Base-by-base conservation (phyloP, 64 coral and sea anemone genomes). In the Orbicella faveolata region DNA sequence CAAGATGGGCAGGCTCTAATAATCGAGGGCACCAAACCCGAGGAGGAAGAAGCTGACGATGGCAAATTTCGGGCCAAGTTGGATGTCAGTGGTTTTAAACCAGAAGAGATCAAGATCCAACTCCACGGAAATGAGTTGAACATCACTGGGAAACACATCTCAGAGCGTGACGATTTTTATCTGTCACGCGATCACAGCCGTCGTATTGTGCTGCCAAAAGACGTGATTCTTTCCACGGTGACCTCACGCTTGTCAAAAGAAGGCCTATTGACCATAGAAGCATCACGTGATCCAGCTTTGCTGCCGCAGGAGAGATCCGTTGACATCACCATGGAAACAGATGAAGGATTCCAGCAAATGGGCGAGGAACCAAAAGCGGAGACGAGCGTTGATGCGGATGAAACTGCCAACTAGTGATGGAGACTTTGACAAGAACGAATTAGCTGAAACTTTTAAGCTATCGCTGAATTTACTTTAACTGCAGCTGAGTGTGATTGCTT, bases 41-140 rank as follows among this genome's bases (percentile, higher is more conserved):
- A 74, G 12, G 84, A 89, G 55, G 18, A 79, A 9, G 79, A 70
- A 25, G 53, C 63, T 2, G 73, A 92, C 14, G 96, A 98, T 5
- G 87, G 79, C 34, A 98, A 63, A 70, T 98, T 98, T 25, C 63
- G 75, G 21, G 90, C 92, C 21, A 91, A 87, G 30, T 77, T 98
- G 65, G 75, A 98, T 78, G 87, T 94, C 9, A 92, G 80, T 30
- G 85, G 89, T 44, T 98, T 90, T 23, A 79, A 87, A 37, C 79
- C 87, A 14, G 87, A 91, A 16, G 96, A 94, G 21, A 94, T 98
- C 87, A 91, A 92, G 79, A 89, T 98, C 5, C 91, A 94, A 57
- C 86, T 92, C 69, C 36, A 80, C 2, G 84, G 88, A 36, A 88
- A 92, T 75, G 96, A 98, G 86, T 76, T 98, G 13, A 89, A 83